These are phyloP conservation scores for Dryadula phaetusa DNA, from an alignment of 2,888 invertebrate species.

Conservation along the genomic window DNA sequence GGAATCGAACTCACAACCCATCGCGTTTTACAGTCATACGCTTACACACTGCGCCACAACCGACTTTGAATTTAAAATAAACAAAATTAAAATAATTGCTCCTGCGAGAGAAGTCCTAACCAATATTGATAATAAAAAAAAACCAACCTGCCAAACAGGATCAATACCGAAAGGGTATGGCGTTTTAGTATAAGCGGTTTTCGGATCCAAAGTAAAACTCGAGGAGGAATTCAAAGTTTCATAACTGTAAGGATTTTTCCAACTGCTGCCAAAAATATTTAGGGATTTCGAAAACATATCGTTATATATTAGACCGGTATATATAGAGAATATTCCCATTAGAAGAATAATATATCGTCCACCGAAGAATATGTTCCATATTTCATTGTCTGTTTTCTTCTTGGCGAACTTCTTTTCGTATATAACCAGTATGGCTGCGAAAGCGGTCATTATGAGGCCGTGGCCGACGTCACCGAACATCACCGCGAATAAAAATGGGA, in stretches of 20 bases:
- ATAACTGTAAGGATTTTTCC: constrained; percentile 77
- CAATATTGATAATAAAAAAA: constrained; percentile 16
- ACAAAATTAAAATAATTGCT: too few species aligned
- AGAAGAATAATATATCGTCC: constrained; percentile 89
- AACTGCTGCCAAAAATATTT: constrained; percentile 88
- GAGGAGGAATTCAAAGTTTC: constrained; percentile 58
- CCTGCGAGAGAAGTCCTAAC: too few species aligned
- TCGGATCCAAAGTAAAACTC: constrained; percentile 75
- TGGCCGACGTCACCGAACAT: constrained; percentile 92
- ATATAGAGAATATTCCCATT: constrained; percentile 90
- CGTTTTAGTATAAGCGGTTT: constrained; percentile 63
- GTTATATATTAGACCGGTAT: constrained; percentile 90
- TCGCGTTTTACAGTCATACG: too few species aligned
- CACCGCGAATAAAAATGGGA: constrained; percentile 91
- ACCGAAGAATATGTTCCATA: constrained; percentile 89
- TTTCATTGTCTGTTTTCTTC: constrained; percentile 84
- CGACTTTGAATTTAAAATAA: too few species aligned
- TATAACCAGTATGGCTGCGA: constrained; percentile 86
- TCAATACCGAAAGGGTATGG: constrained; percentile 90
- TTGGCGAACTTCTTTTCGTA: constrained; percentile 85
- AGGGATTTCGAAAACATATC: constrained; percentile 89
- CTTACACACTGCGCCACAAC: too few species aligned
- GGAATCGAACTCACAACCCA: too few species aligned
- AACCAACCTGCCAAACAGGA: constrained; percentile 87
- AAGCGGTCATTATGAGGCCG: constrained; percentile 87